Evolutionary conservation across 2,797 vertebrate genomes (phyloP).

Genomic region (Oreochromis mossambicus): DNA sequence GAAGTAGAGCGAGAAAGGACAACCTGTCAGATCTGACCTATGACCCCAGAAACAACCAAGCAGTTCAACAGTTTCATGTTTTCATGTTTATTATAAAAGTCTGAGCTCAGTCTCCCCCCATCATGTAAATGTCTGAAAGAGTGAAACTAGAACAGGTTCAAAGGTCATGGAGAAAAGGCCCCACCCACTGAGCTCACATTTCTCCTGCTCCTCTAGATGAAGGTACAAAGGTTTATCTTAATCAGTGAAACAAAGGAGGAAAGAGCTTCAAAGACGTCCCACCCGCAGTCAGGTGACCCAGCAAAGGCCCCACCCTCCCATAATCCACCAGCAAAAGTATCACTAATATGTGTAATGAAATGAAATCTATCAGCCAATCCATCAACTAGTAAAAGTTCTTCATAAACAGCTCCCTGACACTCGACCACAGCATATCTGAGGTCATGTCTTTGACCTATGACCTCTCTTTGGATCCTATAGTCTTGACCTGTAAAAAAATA

Average conservation of each 20-base stretch:
- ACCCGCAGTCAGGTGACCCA: not conserved
- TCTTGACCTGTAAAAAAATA: not conserved
- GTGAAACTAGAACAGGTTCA: not conserved
- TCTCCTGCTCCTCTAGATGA: not conserved
- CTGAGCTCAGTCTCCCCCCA: not conserved
- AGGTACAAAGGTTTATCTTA: not conserved
- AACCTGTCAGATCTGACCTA: not conserved
- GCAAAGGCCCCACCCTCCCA: not conserved
- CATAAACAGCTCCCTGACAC: not conserved
- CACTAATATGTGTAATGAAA: not conserved
- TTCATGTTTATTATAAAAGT: not conserved
- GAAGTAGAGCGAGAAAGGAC: not conserved
- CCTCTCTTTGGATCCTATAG: not conserved
- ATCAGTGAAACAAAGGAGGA: not conserved
- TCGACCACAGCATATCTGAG: not conserved
- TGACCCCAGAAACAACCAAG: not conserved
- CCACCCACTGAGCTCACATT: not conserved
- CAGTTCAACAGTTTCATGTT: not conserved
- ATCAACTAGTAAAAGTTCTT: not conserved
- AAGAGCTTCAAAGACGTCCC: not conserved
- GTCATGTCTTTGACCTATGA: not conserved
- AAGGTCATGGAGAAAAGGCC: not conserved
- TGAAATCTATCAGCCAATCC: not conserved
- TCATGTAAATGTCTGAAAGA: not conserved
- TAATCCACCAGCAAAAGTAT: not conserved